phyloP scores from a whole-genome alignment of 2,888 invertebrate species.

The Mylabris sibirica region DNA sequence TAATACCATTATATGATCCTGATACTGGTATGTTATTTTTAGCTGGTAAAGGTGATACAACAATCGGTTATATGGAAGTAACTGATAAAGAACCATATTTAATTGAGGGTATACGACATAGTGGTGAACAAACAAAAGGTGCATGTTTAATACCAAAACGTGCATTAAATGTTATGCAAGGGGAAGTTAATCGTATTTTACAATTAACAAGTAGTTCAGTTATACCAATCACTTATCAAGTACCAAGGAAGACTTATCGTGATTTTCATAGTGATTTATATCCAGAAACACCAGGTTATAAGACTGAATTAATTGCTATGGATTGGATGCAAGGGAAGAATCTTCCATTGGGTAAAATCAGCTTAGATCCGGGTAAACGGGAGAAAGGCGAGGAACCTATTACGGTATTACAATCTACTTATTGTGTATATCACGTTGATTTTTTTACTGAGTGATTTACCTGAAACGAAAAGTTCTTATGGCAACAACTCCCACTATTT shows the following conservation, averaged over 20 bases:
- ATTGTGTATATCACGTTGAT: too few relatives aligned
- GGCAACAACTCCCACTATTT: too few relatives aligned
- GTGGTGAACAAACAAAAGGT: constrained; percentile 95
- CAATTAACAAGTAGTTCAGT: constrained; percentile 87
- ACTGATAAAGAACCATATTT: constrained; percentile 87
- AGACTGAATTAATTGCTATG: constrained; percentile 79
- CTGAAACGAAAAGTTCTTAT: too few relatives aligned
- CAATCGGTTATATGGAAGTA: constrained; percentile 89
- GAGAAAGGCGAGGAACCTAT: constrained; percentile 69
- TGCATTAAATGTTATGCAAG: constrained; percentile 94
- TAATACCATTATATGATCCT: constrained; percentile 91
- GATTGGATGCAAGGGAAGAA: constrained; percentile 85
- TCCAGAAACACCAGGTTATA: constrained; percentile 86
- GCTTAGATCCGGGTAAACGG: constrained; percentile 80
- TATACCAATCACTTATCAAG: constrained; percentile 91
- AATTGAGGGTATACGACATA: constrained; percentile 87
- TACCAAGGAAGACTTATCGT: constrained; percentile 64
- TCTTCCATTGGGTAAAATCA: constrained; percentile 80
- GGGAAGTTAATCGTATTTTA: constrained; percentile 91
- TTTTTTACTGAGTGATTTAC: too few relatives aligned
- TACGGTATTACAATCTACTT: constrained; percentile 58
- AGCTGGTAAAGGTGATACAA: constrained; percentile 93
- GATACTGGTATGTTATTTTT: constrained; percentile 96
- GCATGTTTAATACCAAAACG: constrained; percentile 92
- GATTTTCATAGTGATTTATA: constrained; percentile 95